Percentiles rank a stretch among this genome's conserved stretches.
These are phyloP conservation scores for Hafferia zeledoni DNA, from an alignment of 2,797 vertebrate species.

Conservation along the genomic window DNA sequence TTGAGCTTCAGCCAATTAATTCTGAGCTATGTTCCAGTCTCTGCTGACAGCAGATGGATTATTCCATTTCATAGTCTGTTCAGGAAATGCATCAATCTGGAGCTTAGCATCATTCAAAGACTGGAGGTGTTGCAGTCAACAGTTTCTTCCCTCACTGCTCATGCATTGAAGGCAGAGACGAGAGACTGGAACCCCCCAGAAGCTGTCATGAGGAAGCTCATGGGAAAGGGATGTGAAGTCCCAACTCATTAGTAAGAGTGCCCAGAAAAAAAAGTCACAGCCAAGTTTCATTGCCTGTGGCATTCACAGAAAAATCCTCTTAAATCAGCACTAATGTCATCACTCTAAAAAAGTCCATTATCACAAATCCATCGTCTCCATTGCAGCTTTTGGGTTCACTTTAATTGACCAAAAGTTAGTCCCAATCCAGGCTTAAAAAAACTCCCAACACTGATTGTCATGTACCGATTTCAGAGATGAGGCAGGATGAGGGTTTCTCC, in stretches of 20 bases:
- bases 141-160: background rate
- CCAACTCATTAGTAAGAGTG: background rate
- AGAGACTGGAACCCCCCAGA: background rate
- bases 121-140: background rate
- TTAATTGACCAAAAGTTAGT: background rate
- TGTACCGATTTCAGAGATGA: background rate
- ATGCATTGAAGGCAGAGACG: background rate
- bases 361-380: background rate
- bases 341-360: background rate
- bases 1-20: conserved; percentile 46
- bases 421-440: background rate
- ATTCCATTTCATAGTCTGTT: background rate
- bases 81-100: background rate
- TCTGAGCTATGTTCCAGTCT: background rate
- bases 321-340: background rate
- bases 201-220: background rate
- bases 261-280: background rate
- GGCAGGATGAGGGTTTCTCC: background rate
- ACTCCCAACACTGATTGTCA: background rate
- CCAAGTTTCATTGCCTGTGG: background rate
- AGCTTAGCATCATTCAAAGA: background rate
- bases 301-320: conserved; percentile 12
- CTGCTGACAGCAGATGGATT: background rate
- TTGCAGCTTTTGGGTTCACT: background rate
- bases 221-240: background rate